Evolutionary conservation across 37 sponge, comb jelly and placozoan species (phyloP), one percentile per base, ranked within the genome.

Genomic region (Beroe forskalii): DNA sequence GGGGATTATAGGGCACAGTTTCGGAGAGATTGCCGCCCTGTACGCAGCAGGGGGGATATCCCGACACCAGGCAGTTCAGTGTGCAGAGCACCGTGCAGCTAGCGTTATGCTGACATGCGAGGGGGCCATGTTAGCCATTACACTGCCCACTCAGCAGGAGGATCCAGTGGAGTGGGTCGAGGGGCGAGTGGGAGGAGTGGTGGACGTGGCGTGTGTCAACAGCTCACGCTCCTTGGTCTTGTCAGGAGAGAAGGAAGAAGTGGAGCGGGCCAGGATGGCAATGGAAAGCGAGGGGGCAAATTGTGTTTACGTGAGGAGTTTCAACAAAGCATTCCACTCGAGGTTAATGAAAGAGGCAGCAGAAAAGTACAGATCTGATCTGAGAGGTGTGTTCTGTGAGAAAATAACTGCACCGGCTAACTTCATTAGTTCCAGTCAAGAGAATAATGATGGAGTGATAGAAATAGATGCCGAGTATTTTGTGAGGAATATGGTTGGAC

Each of bases 1-100:
- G 0, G 86, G 86, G 1, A 25, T 80, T 6, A 80, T 80, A 25
- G 86, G 86, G 30, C 86, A 80, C 35, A 80, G 86, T 80, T 80
- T 80, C 20, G 86, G 86, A 19, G 86, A 80, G 55, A 80, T 80
- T 42, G 86, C 48, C 17, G 86, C 86, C 1, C 55, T 80, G 30
- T 80, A 80, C 55, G 86, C 86, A 6, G 25, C 55, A 44, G 86
- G 55, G 41, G 35, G 48, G 2, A 41, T 80, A 17, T 42, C 86
- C 44, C 44, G 86, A 22, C 17, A 80, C 23, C 55, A 80, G 22
- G 86, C 86, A 0, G 86, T 80, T 1, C 23, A 44, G 30, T 80
- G 86, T 25, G 55, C 86, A 38, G 86, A n/a, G 28, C 30, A 80
- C 31, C 1, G 86, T 2, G 86, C 86, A 14, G 8, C 30, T 22